Percentiles rank a stretch among this genome's conserved stretches.
These are phyloP conservation scores for Plectropomus leopardus DNA, from an alignment of 2,113 vertebrate genomes.

Conservation along the genomic window DNA sequence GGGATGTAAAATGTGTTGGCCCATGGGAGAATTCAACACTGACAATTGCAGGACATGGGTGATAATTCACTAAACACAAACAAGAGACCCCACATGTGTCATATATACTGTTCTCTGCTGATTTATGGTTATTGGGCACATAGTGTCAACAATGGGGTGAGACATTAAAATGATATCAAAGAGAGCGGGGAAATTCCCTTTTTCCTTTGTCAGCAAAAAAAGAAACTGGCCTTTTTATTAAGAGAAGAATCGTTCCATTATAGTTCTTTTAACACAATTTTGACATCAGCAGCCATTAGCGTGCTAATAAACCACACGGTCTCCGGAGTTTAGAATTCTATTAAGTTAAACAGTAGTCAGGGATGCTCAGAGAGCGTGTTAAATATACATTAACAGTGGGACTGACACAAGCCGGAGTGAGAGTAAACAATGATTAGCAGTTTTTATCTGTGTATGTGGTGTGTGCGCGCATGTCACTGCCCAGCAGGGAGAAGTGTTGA, in stretches of 20 bases:
- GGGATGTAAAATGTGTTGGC: neutral
- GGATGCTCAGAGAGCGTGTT: slow-evolving; percentile 36
- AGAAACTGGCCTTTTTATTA: slow-evolving; percentile 13
- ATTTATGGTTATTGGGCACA: slow-evolving; percentile 17
- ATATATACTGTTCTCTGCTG: slow-evolving; percentile 15
- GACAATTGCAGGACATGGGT: slow-evolving; percentile 51
- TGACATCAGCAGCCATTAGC: slow-evolving; percentile 48
- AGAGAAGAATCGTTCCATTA: slow-evolving; percentile 18
- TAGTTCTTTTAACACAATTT: slow-evolving; percentile 9
- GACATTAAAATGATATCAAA: slow-evolving; percentile 18
- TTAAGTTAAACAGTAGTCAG: slow-evolving; percentile 43
- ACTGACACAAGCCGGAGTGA: slow-evolving; percentile 22
- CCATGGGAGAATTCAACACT: neutral
- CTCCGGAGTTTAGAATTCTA: slow-evolving; percentile 36
- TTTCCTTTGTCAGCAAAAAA: slow-evolving; percentile 5
- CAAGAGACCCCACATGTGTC: slow-evolving; percentile 28
- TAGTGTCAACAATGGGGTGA: slow-evolving; percentile 12
- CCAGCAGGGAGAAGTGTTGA: slow-evolving; percentile 53
- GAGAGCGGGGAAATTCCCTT: neutral
- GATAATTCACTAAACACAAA: slow-evolving; percentile 15
- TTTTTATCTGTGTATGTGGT: slow-evolving; percentile 16
- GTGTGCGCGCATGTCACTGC: slow-evolving; percentile 28
- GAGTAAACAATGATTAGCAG: slow-evolving; percentile 56
- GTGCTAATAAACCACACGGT: slow-evolving; percentile 41
- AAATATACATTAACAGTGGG: slow-evolving; percentile 45